Evolutionary conservation across 53 echinoderm and acorn worm genomes (phyloP), one percentile per base, ranked within the genome.

Genomic region (Luidia sarsii): DNA sequence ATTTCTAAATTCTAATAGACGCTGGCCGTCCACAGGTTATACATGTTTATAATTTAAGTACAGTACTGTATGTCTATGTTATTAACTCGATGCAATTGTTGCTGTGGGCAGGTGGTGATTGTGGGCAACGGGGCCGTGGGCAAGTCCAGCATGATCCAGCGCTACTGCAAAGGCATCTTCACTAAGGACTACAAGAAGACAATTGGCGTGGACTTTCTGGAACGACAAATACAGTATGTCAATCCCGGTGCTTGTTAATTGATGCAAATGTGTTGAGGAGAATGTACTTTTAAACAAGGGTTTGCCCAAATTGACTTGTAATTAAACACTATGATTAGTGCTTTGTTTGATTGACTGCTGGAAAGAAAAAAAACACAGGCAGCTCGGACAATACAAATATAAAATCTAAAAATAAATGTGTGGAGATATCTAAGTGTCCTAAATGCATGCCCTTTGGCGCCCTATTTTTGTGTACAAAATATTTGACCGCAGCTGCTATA

Each of bases 141-240:
- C 3, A 95, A 95, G 54, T 95, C 96, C 22, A 95, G 96, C 35
- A 95, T 95, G 96, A 95, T 95, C 41, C 96, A 95, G 81, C 87
- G 96, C 18, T 95, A 92, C 88, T 95, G 96, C 59, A 95, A 95
- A 59, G 96, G 96, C 8, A 95, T 95, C 85, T 95, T 95, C 85
- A 95, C 96, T 29, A 90, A 90, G 50, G 96, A 95, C 48, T 95
- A 95, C 83, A 95, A 95, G 68, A 95, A 95, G 60, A 95, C 96
- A 22, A 95, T 95, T 62, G 96, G 96, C 3, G 96, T 95, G 0
- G 96, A 95, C 64, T 95, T 95, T 50, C 83, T 95, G 48, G 96
- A 95, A 83, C 64, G 92, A 86, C 96, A 95, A 73, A 90, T 95
- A 55, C 86, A 92, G 96, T 95, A 56, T 92, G 96, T 90, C 21